phyloP scores from a whole-genome alignment of 2,113 vertebrate genomes.

The Elgaria multicarinata region DNA sequence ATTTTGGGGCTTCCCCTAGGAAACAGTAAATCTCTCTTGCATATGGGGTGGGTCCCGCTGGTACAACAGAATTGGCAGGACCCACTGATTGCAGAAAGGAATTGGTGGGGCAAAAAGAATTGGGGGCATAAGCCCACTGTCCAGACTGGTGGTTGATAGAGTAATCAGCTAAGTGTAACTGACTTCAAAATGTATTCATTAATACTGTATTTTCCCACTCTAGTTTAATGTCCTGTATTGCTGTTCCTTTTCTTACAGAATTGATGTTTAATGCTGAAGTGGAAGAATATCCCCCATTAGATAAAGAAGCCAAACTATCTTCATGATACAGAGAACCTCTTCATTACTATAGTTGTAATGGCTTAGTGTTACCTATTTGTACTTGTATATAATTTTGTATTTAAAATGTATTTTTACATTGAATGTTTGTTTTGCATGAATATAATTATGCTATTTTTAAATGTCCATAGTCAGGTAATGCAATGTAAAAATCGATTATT shows the following conservation, averaged over 20 bases:
- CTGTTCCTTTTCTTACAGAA: conserved; percentile 71
- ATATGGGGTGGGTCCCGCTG: no score
- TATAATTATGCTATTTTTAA: conserved; percentile 39
- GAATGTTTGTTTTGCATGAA: conserved; percentile 39
- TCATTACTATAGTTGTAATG: conserved; percentile 30
- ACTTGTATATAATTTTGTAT: conserved; percentile 57
- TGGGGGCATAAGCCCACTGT: not conserved
- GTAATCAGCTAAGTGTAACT: not conserved
- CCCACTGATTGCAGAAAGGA: no score
- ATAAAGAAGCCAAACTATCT: conserved; percentile 78
- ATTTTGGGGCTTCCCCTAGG: no score
- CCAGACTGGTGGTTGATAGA: not conserved
- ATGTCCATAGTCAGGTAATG: conserved; percentile 18
- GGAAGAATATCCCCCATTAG: conserved; percentile 78
- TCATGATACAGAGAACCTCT: conserved; percentile 59
- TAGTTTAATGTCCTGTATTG: not conserved
- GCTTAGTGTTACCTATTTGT: conserved; percentile 43
- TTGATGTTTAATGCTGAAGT: conserved; percentile 86
- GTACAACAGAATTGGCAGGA: no score
- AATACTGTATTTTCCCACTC: not conserved
- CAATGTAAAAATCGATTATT: conserved; percentile 34
- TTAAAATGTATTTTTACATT: conserved; percentile 70
- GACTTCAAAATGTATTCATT: not conserved
- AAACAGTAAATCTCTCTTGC: no score
- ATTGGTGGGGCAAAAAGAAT: no score